phyloP scores from a whole-genome alignment of 2,113 vertebrate species.

The Kryptolebias marmoratus region DNA sequence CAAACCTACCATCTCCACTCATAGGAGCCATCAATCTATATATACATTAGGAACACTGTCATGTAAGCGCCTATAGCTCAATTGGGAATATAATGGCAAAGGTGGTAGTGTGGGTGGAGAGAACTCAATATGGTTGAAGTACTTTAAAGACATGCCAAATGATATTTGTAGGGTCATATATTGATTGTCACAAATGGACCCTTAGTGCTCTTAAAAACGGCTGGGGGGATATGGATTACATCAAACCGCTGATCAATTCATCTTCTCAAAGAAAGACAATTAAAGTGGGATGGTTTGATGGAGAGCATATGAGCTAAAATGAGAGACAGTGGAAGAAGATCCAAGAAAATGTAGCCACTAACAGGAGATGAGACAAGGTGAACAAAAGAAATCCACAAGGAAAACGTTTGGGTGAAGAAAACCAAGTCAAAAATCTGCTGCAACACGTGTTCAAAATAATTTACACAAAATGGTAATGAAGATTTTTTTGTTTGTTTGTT shows the following conservation, averaged over 20 bases:
- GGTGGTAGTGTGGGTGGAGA: constrained; percentile 39
- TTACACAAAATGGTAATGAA: no score
- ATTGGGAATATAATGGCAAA: constrained; percentile 47
- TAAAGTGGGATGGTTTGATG: constrained; percentile 28
- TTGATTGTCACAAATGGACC: constrained; percentile 75
- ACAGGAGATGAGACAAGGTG: not conserved
- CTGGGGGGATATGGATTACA: constrained; percentile 64
- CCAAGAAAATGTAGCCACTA: not conserved
- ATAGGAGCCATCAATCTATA: constrained; percentile 53
- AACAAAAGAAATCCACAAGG: not conserved
- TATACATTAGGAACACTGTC: constrained; percentile 56
- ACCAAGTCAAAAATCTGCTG: not conserved
- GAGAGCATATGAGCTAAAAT: constrained; percentile 27
- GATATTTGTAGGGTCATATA: constrained; percentile 76
- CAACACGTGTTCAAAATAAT: no score
- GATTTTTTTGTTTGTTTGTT: no score
- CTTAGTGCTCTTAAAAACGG: constrained; percentile 70
- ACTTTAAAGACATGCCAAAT: constrained; percentile 63
- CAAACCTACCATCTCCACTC: constrained; percentile 12
- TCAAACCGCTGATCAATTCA: constrained; percentile 65
- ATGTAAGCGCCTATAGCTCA: constrained; percentile 54
- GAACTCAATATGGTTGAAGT: constrained; percentile 37
- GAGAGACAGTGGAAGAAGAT: not conserved
- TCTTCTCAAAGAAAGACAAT: constrained; percentile 48
- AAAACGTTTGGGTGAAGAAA: not conserved